Conservation (phyloP, 2,797 vertebrate genomes). For the Lagorchestes hirsutus region DNA sequence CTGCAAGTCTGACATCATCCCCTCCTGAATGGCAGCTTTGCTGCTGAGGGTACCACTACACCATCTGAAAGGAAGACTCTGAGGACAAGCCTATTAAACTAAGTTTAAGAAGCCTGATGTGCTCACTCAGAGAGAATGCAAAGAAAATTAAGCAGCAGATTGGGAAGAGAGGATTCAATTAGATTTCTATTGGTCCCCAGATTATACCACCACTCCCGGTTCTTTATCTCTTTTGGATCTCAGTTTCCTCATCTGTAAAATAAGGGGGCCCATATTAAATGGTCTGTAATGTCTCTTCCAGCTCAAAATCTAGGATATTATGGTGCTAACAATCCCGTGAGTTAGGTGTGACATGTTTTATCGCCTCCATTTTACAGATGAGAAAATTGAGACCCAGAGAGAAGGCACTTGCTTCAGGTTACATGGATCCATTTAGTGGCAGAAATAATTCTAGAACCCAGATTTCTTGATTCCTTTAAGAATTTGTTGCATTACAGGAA, state of each 20-base stretch:
- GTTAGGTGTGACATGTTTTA: not conserved
- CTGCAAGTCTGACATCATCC: constrained; percentile 24
- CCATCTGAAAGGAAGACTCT: not conserved
- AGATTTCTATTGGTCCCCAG: not conserved
- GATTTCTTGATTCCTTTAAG: not conserved
- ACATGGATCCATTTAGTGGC: constrained; percentile 11
- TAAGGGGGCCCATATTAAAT: not conserved
- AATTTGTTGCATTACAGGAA: not conserved
- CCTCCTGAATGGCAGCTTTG: not conserved
- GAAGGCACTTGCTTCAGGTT: not conserved
- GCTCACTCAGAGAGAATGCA: not conserved
- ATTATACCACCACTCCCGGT: not conserved
- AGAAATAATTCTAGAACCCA: not conserved
- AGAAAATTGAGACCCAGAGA: not conserved
- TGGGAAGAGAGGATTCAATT: not conserved
- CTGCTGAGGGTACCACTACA: not conserved
- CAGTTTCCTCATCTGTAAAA: not conserved
- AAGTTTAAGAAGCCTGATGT: not conserved
- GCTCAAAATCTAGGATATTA: not conserved
- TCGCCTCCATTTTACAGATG: not conserved
- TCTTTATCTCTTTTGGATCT: not conserved
- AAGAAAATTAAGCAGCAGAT: not conserved
- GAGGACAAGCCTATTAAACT: too few species aligned
- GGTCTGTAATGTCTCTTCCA: not conserved
- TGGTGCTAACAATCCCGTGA: not conserved